These are phyloP conservation scores for Podarcis lilfordi DNA, from an alignment of 2,797 vertebrate species.

Conservation along the genomic window DNA sequence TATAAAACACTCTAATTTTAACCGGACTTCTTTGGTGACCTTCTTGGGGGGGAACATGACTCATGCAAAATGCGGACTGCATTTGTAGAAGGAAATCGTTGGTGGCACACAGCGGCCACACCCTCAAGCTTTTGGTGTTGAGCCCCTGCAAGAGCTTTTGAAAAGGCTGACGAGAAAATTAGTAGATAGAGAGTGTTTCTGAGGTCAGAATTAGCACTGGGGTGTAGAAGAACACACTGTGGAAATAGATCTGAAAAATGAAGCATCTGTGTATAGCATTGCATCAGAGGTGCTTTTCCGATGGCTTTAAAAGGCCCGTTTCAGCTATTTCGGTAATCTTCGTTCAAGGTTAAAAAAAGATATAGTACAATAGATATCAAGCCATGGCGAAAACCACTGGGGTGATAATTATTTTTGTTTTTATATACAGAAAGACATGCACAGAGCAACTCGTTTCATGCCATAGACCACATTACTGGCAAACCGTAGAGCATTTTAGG, in stretches of 20 bases:
- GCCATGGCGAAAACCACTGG: not conserved
- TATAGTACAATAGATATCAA: not conserved
- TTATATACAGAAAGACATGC: not conserved
- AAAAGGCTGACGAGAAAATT: not conserved
- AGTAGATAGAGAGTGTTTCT: not conserved
- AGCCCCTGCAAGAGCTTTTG: not conserved
- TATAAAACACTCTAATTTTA: not conserved
- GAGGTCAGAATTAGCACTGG: not conserved
- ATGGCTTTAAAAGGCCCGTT: not conserved
- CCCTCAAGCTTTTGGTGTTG: not conserved
- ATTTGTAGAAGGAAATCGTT: not conserved
- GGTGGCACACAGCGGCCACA: not conserved
- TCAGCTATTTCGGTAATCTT: not conserved
- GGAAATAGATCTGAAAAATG: conserved; percentile 9
- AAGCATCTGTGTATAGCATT: not conserved
- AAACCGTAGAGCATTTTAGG: not conserved
- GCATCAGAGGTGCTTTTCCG: not conserved
- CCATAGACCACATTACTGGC: not conserved
- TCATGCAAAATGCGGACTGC: not conserved
- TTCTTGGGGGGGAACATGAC: not conserved
- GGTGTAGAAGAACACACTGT: not conserved
- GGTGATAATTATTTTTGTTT: not conserved
- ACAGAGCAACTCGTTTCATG: not conserved
- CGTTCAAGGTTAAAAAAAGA: not conserved
- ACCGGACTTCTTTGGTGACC: not conserved